Conservation (phyloP, 2,797 vertebrate genomes). For the Xyrichtys novacula region DNA sequence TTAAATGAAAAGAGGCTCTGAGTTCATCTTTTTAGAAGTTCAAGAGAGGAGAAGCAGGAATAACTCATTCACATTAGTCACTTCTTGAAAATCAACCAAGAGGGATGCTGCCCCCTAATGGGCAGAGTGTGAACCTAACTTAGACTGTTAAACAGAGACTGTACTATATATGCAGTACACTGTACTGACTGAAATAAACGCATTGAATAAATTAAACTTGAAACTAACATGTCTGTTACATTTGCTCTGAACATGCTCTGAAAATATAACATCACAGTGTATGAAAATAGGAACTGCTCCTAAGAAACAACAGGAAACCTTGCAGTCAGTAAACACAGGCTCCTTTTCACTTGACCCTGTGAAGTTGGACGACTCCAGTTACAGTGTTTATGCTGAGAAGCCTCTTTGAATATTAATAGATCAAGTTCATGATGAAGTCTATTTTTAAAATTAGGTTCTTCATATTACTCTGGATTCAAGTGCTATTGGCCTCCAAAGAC, state of each 20-base stretch:
- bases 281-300: neutral
- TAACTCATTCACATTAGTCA: neutral
- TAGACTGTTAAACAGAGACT: neutral
- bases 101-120: slow-evolving; percentile 57
- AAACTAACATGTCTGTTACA: too few species aligned
- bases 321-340: neutral
- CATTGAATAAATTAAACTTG: too few species aligned
- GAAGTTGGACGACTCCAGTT: neutral
- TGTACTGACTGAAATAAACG: too few species aligned
- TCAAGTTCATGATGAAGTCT: neutral
- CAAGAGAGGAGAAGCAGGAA: neutral
- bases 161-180: too few species aligned
- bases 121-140: slow-evolving; percentile 10
- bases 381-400: neutral
- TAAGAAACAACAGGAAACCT: neutral
- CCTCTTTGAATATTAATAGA: neutral
- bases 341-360: neutral
- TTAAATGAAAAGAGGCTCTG: neutral
- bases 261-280: too few species aligned
- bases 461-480: neutral
- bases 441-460: too few species aligned
- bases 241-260: too few species aligned
- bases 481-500: too few species aligned
- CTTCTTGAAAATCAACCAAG: neutral
- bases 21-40: neutral